phyloP scores from a whole-genome alignment of 2,888 invertebrate genomes.

The Drosophila fulvimacula region DNA sequence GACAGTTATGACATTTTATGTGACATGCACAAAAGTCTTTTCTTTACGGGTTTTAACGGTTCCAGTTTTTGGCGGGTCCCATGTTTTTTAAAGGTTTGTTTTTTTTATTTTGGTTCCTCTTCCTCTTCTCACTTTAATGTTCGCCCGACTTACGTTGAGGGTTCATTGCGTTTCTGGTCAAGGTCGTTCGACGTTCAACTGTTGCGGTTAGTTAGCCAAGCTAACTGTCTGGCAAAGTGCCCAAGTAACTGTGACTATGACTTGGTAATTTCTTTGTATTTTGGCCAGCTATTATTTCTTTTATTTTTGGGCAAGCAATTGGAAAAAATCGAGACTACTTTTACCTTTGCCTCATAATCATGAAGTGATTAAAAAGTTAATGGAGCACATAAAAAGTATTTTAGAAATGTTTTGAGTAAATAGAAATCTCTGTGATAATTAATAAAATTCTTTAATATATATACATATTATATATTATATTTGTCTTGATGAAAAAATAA shows the following conservation, averaged over 20 bases:
- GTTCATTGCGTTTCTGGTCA: slow-evolving; percentile 76
- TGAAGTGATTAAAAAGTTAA: neutral
- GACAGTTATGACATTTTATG: slow-evolving; percentile 78
- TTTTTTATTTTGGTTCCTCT: neutral
- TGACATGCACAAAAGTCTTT: slow-evolving; percentile 54
- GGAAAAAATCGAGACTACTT: slow-evolving; percentile 6
- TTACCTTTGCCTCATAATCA: neutral
- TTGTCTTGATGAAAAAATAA: too few relatives aligned
- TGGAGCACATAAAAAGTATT: neutral
- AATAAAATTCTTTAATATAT: too few relatives aligned
- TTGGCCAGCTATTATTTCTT: neutral
- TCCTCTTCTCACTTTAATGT: slow-evolving; percentile 15
- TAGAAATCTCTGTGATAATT: too few relatives aligned
- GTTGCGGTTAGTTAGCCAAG: slow-evolving; percentile 38
- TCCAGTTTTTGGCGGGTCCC: slow-evolving; percentile 41
- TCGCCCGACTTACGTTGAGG: slow-evolving; percentile 35
- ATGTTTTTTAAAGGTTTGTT: slow-evolving; percentile 11
- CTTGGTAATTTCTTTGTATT: neutral
- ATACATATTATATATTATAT: too few relatives aligned
- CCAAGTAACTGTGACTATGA: slow-evolving; percentile 36
- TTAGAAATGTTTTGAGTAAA: neutral
- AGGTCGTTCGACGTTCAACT: slow-evolving; percentile 54
- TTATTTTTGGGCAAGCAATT: neutral
- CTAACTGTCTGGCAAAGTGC: slow-evolving; percentile 47
- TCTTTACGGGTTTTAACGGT: slow-evolving; percentile 48